Base-by-base conservation (phyloP, 2,113 vertebrate species). In the Ancistrus triradiatus region DNA sequence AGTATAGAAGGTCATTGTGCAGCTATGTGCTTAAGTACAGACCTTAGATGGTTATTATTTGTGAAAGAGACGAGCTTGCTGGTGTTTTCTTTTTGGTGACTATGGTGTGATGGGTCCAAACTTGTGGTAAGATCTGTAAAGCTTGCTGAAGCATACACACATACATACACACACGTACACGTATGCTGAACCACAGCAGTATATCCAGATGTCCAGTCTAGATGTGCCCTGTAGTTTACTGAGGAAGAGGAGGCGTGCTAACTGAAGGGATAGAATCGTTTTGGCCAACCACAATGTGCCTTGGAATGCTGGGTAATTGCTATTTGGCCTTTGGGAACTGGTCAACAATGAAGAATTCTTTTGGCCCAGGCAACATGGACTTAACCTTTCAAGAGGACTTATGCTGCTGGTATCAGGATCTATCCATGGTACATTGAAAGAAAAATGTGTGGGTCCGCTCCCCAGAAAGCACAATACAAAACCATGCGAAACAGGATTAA, bases 261-360 rank as follows among this genome's bases (percentile, higher is more conserved):
- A 84, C 76, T 81, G 76, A 55, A 77, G 74, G 72, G 73, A 70
- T 74, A 57, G 60, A 81, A 80, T 80, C 69, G 77, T 80, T 75
- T 77, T 72, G 82, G 82, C 78, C 80, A 66, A 76, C 83, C 84
- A 75, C 83, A 86, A 63, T 70, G 64, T 81, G 79, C 81, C 73
- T 74, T 72, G 82, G 83, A 84, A 84, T 85, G 76, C 64, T 2
- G 46, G 33, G 59, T 83, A 85, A 85, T 86, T 83, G 74, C 65
- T 80, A 75, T 79, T 77, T 69, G 43, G 55, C 56, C 38, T 59
- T 61, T 72, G 73, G 63, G 52, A 68, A 68, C 46, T 51, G 69
- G 63, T 72, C 50, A 48, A 63, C 35, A 42, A 55, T 50, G 33
- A 69, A 38, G 31, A 74, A 65, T 66, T 64, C 46, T 35, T 66